Conservation (phyloP, 2,888 invertebrate genomes). For the Desoria tigrina region DNA sequence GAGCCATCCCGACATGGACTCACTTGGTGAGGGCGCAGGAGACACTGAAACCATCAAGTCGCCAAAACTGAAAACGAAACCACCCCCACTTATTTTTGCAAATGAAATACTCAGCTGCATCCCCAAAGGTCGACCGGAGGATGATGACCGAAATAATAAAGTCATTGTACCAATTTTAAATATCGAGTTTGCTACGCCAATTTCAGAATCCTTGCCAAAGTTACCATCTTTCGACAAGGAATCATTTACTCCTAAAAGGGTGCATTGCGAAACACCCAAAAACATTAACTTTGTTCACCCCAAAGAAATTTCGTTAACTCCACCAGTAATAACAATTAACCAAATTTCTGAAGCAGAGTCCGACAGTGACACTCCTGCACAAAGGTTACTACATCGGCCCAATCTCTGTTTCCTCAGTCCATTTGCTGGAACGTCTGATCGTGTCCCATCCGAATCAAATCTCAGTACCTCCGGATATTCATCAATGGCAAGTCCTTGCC, state of each 20-base stretch:
- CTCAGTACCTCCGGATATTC: slow-evolving; percentile 81
- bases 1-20: slow-evolving; percentile 34
- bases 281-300: neutral
- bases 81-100: slow-evolving; percentile 53
- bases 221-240: slow-evolving; percentile 15
- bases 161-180: slow-evolving; percentile 50
- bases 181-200: slow-evolving; percentile 53
- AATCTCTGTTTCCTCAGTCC: slow-evolving; percentile 75
- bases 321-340: slow-evolving; percentile 58
- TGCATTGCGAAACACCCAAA: slow-evolving; percentile 15
- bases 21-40: neutral
- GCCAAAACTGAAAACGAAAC: slow-evolving; percentile 46
- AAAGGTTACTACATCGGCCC: slow-evolving; percentile 55
- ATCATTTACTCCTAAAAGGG: slow-evolving; percentile 22
- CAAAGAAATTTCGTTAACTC: slow-evolving; percentile 39
- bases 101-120: slow-evolving; percentile 49
- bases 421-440: slow-evolving; percentile 62
- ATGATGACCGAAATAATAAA: slow-evolving; percentile 18
- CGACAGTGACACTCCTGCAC: slow-evolving; percentile 57
- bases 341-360: slow-evolving; percentile 59
- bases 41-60: neutral
- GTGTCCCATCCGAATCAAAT: slow-evolving; percentile 79
- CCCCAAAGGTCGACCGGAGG: slow-evolving; percentile 17
- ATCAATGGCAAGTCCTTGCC: slow-evolving; percentile 81
- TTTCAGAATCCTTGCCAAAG: slow-evolving; percentile 37